Percentiles rank a stretch among this genome's conserved stretches.
Evolutionary conservation across 2,888 invertebrate genomes (phyloP).

Genomic region (Notodonta ziczac): DNA sequence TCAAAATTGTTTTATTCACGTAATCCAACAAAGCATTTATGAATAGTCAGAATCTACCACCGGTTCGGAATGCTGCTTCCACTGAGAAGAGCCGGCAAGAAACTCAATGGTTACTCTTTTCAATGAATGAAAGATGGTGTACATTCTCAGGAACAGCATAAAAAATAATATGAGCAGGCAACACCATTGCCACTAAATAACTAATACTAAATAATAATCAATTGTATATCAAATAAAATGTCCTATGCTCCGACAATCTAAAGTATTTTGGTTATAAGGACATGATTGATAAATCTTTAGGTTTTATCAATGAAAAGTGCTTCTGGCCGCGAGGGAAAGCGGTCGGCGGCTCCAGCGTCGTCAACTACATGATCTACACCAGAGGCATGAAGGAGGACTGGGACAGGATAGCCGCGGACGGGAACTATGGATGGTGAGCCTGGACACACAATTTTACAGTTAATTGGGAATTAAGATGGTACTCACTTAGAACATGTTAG

Average conservation of each 20-base stretch:
- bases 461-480: background rate
- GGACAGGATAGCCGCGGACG: conserved; percentile 86
- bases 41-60: no score
- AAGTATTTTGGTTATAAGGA: background rate
- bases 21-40: no score
- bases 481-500: background rate
- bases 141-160: no score
- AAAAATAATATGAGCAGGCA: no score
- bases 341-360: conserved; percentile 78
- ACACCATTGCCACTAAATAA: no score
- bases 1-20: no score
- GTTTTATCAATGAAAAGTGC: conserved; percentile 68
- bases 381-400: conserved; percentile 87
- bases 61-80: no score
- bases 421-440: conserved; percentile 87
- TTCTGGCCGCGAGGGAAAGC: conserved; percentile 81
- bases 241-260: background rate
- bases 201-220: no score
- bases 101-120: no score
- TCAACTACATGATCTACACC: conserved; percentile 87
- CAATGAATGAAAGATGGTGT: no score
- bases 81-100: no score
- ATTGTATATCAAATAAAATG: no score
- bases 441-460: background rate
- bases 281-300: conserved; percentile 40